Base-by-base conservation (phyloP, 2,113 vertebrate species). In the Eulemur macaco region DNA sequence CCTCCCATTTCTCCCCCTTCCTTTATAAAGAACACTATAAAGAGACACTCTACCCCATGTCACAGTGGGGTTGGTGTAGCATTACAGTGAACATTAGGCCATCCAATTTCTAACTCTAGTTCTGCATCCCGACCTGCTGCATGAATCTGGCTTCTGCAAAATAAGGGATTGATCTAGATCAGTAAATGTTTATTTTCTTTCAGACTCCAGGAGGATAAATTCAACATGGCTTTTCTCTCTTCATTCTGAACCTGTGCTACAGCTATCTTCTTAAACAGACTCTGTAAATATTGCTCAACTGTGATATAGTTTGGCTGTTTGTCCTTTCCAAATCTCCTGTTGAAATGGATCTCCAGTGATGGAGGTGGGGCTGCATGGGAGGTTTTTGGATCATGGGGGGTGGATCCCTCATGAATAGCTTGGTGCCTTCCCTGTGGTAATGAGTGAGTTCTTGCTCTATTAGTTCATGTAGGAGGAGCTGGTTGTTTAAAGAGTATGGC, bases 1-100 rank as follows among this genome's bases (percentile, higher is more conserved):
- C 73, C 91, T 83, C 52, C 31, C 31, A 12, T 6, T 21, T 78
- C 47, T 52, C 31, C 69, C 27, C 39, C 69, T 81, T 63, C 37
- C 52, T 93, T 91, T 81, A 37, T 85, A 39, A 63, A 89, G 89
- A 87, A 95, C 23, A 95, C 82, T 56, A 7, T 92, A 68, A 58
- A 45, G 39, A 10, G 29, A 25, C 58, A 74, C 21, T 47, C 7
- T 14, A 20, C 12, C 18, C 4, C 58, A 31, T 0, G 10, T 60
- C 27, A 21, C n/a, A 86, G 23, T 56, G 47, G 58, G 21, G 1
- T n/a, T 74, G 27, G 13, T 54, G 27, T 20, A 86, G 60, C 42
- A 76, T 81, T 66, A 29, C 18, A 14, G n/a, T 17, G 31, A 63
- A 21, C 23, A 93, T 14, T 18, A 96, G 52, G 13, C 23, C 20